Evolutionary conservation across 2,888 invertebrate genomes (phyloP).

Genomic region (Nipponacmea schrenckii): DNA sequence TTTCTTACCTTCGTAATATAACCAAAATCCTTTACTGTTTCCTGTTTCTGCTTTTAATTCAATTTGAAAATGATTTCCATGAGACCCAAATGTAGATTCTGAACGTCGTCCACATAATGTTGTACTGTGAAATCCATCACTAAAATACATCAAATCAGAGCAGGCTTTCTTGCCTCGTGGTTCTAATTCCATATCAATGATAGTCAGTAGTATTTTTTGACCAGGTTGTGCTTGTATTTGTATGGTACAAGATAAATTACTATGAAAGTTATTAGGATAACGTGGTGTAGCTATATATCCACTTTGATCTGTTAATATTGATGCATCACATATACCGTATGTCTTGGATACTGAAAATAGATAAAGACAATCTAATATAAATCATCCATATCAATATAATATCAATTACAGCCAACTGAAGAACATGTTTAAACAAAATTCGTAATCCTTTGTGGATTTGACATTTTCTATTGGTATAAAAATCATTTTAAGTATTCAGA

Average conservation of each 20-base stretch:
- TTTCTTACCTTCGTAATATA: slow-evolving; percentile 62
- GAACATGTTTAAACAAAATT: too few species aligned
- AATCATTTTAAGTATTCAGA: too few species aligned
- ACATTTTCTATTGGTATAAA: too few species aligned
- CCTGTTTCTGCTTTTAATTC: slow-evolving; percentile 42
- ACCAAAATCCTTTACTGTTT: slow-evolving; percentile 60
- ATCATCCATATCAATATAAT: too few species aligned
- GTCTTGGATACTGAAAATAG: slow-evolving; percentile 46
- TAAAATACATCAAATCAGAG: slow-evolving; percentile 55
- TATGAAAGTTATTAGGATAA: slow-evolving; percentile 53
- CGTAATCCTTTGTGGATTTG: too few species aligned
- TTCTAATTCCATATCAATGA: slow-evolving; percentile 58
- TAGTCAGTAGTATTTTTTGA: slow-evolving; percentile 53
- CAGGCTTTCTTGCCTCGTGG: slow-evolving; percentile 48
- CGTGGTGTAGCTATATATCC: slow-evolving; percentile 60
- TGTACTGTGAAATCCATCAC: slow-evolving; percentile 47
- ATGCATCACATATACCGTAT: slow-evolving; percentile 48
- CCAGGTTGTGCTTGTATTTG: slow-evolving; percentile 42
- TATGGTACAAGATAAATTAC: slow-evolving; percentile 42
- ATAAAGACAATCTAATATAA: slow-evolving; percentile 9
- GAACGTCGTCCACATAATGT: slow-evolving; percentile 56
- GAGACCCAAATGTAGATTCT: slow-evolving; percentile 44
- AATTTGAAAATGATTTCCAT: slow-evolving; percentile 43
- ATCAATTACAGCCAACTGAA: too few species aligned
- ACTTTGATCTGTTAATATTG: slow-evolving; percentile 39